These are phyloP conservation scores for Adoxophyes honmai DNA, from an alignment of 1,140 invertebrate genomes.

Conservation along the genomic window DNA sequence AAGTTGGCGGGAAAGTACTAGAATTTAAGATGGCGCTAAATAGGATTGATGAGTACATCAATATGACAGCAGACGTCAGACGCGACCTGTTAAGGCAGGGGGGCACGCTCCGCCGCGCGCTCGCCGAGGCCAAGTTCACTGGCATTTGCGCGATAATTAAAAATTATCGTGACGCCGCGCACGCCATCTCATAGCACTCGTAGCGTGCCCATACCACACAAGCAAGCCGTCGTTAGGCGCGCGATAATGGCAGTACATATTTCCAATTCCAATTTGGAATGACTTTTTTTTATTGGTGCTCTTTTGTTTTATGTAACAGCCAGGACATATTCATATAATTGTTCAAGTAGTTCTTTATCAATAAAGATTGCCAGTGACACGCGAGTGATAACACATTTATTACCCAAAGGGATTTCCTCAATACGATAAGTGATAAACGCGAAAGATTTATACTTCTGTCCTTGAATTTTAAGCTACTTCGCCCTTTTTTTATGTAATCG, in stretches of 20 bases:
- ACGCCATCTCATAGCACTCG: slow-evolving; percentile 54
- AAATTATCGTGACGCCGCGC: slow-evolving; percentile 71
- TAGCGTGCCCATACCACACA: slow-evolving; percentile 32
- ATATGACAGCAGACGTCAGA: slow-evolving; percentile 46
- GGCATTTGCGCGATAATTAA: slow-evolving; percentile 75
- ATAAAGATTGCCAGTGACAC: not conserved
- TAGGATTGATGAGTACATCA: slow-evolving; percentile 30
- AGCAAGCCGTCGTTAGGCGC: too few relatives aligned
- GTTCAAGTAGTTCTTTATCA: not conserved
- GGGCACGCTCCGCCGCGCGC: slow-evolving; percentile 51
- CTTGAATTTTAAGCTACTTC: not conserved
- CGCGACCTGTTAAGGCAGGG: slow-evolving; percentile 60
- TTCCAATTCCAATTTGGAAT: too few relatives aligned
- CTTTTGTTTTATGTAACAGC: too few relatives aligned
- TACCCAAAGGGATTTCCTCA: not conserved
- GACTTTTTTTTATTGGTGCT: too few relatives aligned
- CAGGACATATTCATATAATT: too few relatives aligned
- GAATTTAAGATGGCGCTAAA: slow-evolving; percentile 23
- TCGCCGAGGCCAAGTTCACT: slow-evolving; percentile 71
- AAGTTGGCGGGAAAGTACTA: slow-evolving; percentile 14
- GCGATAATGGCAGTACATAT: too few relatives aligned
- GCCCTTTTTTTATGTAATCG: slow-evolving; percentile 2
- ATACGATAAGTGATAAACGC: not conserved
- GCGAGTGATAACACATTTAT: not conserved
- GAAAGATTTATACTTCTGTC: slow-evolving; percentile 1